Conservation (phyloP, 2,797 vertebrate genomes). For the Myiothlypis coronata region DNA sequence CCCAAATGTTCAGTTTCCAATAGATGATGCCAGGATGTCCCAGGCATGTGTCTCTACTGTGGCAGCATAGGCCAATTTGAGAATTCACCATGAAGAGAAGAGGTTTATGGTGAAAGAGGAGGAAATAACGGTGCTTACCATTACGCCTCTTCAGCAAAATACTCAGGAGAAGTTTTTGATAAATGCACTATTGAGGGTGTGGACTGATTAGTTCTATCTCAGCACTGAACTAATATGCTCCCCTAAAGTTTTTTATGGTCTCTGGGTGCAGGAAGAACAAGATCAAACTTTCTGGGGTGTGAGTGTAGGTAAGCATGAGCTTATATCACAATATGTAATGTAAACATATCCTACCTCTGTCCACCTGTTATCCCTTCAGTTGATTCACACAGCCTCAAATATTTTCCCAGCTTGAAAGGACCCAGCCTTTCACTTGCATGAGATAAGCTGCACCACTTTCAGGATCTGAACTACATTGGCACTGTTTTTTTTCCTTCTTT, state of each 20-base stretch:
- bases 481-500: not conserved
- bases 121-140: not conserved
- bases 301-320: not conserved
- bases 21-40: not conserved
- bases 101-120: not conserved
- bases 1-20: not conserved
- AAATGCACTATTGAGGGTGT: not conserved
- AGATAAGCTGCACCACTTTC: not conserved
- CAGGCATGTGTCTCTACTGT: not conserved
- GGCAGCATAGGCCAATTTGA: not conserved
- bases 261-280: not conserved
- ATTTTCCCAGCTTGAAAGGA: slow-evolving; percentile 1
- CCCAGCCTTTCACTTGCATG: not conserved
- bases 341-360: not conserved
- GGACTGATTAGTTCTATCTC: not conserved
- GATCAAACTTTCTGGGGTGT: not conserved
- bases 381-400: slow-evolving; percentile 13
- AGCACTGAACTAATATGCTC: not conserved
- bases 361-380: not conserved
- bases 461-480: not conserved
- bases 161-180: not conserved
- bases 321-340: not conserved
- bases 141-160: not conserved
- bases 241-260: not conserved
- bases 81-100: not conserved